phyloP scores from a whole-genome alignment of 2,888 invertebrate genomes.

The Hemithea aestivaria region DNA sequence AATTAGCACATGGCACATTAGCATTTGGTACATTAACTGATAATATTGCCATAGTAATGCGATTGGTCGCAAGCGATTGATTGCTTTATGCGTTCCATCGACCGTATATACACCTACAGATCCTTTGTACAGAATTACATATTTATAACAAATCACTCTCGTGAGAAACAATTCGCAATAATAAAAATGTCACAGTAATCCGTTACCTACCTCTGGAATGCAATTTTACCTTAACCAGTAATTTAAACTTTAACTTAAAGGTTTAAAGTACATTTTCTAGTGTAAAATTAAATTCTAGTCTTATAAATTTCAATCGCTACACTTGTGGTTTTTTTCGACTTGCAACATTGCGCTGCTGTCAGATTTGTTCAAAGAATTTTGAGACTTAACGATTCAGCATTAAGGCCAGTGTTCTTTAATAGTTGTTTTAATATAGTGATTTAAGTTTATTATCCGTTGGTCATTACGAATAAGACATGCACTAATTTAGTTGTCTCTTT shows the following conservation, averaged over 20 bases:
- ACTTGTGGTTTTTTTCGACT: slow-evolving; percentile 5
- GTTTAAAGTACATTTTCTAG: slow-evolving; percentile 31
- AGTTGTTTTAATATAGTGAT: slow-evolving; percentile 29
- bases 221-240: neutral
- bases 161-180: slow-evolving; percentile 65
- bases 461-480: slow-evolving; percentile 67
- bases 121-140: slow-evolving; percentile 19
- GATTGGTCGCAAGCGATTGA: too few species aligned
- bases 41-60: too few species aligned
- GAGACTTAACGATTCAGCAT: neutral
- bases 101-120: too few species aligned
- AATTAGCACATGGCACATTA: too few species aligned
- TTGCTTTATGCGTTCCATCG: too few species aligned
- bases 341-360: neutral
- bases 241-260: slow-evolving; percentile 4
- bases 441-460: slow-evolving; percentile 52
- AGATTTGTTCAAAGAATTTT: neutral
- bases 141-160: slow-evolving; percentile 33
- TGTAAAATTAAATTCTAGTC: slow-evolving; percentile 6
- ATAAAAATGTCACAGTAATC: slow-evolving; percentile 62
- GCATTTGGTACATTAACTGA: too few species aligned
- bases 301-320: slow-evolving; percentile 24
- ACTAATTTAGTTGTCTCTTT: slow-evolving; percentile 55
- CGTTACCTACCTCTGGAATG: slow-evolving; percentile 31
- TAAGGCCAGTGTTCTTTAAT: slow-evolving; percentile 32